Conservation (phyloP, 2,797 vertebrate species). For the Paguma larvata region DNA sequence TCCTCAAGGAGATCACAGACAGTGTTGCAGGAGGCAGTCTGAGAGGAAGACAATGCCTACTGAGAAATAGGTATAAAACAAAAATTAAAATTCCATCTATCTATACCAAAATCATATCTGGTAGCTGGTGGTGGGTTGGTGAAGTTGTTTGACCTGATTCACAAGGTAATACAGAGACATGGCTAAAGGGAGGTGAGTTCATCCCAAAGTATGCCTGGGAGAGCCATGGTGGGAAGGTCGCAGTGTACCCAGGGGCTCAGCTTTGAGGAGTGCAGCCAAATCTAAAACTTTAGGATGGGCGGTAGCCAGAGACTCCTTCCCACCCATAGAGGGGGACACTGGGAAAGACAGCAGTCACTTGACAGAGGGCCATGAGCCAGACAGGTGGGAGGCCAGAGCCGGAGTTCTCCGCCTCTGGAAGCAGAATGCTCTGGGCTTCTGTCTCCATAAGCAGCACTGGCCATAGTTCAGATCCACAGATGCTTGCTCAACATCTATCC, state of each 20-base stretch:
- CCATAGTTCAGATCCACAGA: neutral
- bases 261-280: neutral
- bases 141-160: neutral
- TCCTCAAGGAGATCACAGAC: neutral
- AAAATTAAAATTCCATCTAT: neutral
- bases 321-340: neutral
- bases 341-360: neutral
- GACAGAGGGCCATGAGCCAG: neutral
- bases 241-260: neutral
- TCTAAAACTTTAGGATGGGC: neutral
- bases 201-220: neutral
- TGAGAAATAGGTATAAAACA: neutral
- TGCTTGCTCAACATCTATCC: neutral
- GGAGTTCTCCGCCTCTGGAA: neutral
- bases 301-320: neutral
- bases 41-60: neutral
- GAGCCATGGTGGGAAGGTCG: neutral
- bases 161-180: rapidly evolving
- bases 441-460: neutral
- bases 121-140: too few relatives aligned
- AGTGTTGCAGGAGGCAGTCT: rapidly evolving
- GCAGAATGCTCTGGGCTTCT: too few relatives aligned
- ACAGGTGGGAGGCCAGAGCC: neutral
- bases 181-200: neutral
- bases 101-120: neutral